These are phyloP conservation scores for Heliconius melpomene DNA, from an alignment of 1,140 invertebrate genomes.

Conservation along the genomic window DNA sequence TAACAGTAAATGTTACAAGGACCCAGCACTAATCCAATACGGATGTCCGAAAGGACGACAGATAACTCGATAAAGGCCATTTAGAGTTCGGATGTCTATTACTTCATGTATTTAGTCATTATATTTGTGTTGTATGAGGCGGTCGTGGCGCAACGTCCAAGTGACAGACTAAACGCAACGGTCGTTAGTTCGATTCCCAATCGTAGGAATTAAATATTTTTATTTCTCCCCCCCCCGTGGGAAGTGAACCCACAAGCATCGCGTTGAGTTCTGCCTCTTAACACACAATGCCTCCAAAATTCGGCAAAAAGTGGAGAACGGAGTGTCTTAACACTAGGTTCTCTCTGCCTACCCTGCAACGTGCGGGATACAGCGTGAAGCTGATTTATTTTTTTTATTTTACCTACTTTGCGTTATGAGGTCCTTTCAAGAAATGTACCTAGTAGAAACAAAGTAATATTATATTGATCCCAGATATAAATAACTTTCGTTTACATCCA, in stretches of 20 bases:
- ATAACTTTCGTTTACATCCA: neutral
- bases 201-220: no score
- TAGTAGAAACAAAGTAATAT: neutral
- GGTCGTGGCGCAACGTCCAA: no score
- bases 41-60: conserved; percentile 24
- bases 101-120: neutral
- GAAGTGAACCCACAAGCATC: no score
- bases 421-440: neutral
- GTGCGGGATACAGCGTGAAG: no score
- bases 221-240: no score
- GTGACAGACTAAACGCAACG: no score
- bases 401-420: neutral
- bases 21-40: conserved; percentile 22
- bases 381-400: no score
- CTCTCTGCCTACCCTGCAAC: no score
- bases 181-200: neutral
- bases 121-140: neutral
- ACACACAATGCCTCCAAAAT: no score
- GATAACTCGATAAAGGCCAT: conserved; percentile 23
- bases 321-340: no score
- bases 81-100: conserved; percentile 19
- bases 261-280: no score
- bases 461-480: neutral
- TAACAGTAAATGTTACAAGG: conserved; percentile 5
- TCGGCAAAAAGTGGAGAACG: no score